phyloP scores from a whole-genome alignment of 2,888 invertebrate genomes.

The Trachelus tabidus region DNA sequence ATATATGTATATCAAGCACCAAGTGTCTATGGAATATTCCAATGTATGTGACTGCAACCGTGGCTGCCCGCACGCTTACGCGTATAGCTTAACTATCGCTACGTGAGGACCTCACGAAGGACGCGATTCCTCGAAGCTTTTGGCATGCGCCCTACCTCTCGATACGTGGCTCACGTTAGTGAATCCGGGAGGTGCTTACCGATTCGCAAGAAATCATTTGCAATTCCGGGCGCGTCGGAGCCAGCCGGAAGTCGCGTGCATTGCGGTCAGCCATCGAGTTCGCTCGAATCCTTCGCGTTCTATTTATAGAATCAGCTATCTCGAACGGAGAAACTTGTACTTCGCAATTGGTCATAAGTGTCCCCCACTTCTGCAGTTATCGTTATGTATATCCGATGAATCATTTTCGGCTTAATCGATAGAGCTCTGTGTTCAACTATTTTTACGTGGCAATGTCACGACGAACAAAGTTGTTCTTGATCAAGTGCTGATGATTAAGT shows the following conservation, averaged over 20 bases:
- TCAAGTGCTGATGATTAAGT: neutral
- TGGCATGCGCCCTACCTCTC: neutral
- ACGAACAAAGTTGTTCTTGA: neutral
- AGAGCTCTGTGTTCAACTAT: neutral
- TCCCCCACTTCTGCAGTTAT: neutral
- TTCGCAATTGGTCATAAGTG: too few relatives aligned
- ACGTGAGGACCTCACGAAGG: neutral
- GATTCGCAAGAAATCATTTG: neutral
- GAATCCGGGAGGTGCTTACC: neutral
- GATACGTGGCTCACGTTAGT: neutral
- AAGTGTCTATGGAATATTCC: slow-evolving; percentile 3
- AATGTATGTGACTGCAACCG: neutral
- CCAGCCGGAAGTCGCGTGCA: neutral
- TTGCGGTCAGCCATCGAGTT: neutral
- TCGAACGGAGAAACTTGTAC: neutral
- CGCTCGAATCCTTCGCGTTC: neutral
- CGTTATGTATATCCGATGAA: neutral
- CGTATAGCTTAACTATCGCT: neutral
- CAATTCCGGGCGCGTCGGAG: neutral
- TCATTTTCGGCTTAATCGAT: neutral
- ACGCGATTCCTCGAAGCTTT: neutral
- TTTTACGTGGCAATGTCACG: neutral
- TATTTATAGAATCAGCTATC: neutral
- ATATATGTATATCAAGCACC: neutral
- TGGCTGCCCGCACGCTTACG: neutral